Evolutionary conservation across 1,140 invertebrate genomes (phyloP).

Genomic region (Drosophila gunungcola): DNA sequence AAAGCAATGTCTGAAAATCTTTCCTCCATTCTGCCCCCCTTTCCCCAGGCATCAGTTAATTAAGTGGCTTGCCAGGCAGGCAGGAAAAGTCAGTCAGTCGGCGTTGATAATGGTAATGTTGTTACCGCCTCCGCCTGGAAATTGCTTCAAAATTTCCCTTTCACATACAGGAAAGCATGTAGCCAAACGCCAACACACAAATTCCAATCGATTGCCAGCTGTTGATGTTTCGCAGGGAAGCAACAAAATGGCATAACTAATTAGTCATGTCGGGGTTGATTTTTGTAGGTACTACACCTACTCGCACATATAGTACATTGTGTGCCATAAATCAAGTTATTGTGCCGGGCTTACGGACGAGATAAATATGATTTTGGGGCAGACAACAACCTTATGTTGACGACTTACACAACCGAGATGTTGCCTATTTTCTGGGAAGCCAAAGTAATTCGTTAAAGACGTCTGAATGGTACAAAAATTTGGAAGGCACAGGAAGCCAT

Average conservation of each 20-base stretch:
- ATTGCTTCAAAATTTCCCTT: constrained; percentile 46
- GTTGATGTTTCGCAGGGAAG: constrained; percentile 23
- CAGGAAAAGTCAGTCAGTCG: constrained; percentile 4
- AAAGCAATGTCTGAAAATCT: constrained; percentile 6
- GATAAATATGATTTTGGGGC: constrained; percentile 45
- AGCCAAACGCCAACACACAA: neutral
- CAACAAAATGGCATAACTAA: constrained; percentile 44
- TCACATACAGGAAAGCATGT: neutral
- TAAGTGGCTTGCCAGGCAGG: constrained; percentile 33
- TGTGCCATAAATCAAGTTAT: constrained; percentile 69
- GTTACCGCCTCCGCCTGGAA: constrained; percentile 30
- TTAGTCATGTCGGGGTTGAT: constrained; percentile 47
- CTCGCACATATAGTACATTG: constrained; percentile 33
- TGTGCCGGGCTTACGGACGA: constrained; percentile 12
- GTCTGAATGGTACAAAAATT: neutral
- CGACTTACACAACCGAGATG: neutral
- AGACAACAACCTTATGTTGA: constrained; percentile 18
- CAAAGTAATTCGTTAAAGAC: constrained; percentile 27
- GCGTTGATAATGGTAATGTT: constrained; percentile 41
- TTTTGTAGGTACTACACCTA: constrained; percentile 24
- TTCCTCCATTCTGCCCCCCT: neutral
- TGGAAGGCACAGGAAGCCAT: constrained; percentile 9
- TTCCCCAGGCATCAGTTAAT: constrained; percentile 36
- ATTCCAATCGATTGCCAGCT: constrained; percentile 40
- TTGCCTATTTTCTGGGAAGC: constrained; percentile 14